Evolutionary conservation across 2,113 vertebrate species (phyloP), one percentile per base, ranked within the genome.

Genomic region (Alces alces): DNA sequence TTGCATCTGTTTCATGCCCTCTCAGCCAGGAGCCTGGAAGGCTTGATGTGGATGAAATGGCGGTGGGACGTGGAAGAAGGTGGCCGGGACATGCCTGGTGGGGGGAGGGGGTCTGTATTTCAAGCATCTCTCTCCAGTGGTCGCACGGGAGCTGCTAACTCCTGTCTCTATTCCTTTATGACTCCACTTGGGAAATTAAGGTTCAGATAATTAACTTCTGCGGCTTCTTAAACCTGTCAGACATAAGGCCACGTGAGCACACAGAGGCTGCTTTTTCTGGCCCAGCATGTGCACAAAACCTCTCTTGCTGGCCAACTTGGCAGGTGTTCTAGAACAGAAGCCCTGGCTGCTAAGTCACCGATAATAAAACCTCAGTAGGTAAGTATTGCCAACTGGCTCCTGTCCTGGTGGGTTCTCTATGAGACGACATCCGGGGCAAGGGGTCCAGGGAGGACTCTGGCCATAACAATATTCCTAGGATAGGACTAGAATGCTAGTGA

Each of bases 281-380:
- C 61, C 82, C 28, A 13, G 58, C 12, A 1, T 28, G 39, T 45
- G 23, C 57, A 45, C 45, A 86, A 94, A 57, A 45, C 55, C 60
- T 93, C 45, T 73, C 70, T 50, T 5, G 11, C 73, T 39, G 85
- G 90, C 76, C 70, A 64, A 80, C 55, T 73, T 92, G 97, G 97
- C 94, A 92, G 79, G 64, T 90, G 50, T 60, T 86, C 28, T 86
- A 73, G 79, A 78, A n/a, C 86, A 93, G 64, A 93, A 84, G 83
- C 61, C 84, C 87, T 87, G 87, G 84, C 73, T 57, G 61, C 55
- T 50, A 30, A 79, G 52, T 78, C 73, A 73, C 79, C 55, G 47
- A 66, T 73, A 58, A 54, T 84, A 47, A 54, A 82, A 82, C 8
- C 23, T 90, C 70, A 52, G 1, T 79, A 73, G 92, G 85, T 7